phyloP scores from a whole-genome alignment of 2,888 invertebrate species.

The Thumatha senex region DNA sequence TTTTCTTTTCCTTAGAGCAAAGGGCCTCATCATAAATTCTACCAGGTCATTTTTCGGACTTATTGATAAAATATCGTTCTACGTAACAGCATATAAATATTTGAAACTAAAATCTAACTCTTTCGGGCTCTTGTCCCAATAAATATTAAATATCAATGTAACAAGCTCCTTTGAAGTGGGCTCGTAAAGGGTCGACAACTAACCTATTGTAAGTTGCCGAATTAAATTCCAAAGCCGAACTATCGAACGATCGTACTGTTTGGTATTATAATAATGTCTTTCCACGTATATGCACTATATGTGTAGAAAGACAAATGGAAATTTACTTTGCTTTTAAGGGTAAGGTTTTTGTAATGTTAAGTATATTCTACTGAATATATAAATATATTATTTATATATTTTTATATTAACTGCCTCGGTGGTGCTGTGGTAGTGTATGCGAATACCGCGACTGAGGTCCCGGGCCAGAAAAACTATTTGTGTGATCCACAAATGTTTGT shows the following conservation, averaged over 20 bases:
- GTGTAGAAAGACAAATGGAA: neutral
- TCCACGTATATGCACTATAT: neutral
- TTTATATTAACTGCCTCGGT: too few relatives aligned
- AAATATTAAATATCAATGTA: conserved; percentile 63
- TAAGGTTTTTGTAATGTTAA: neutral
- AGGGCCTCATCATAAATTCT: too few relatives aligned
- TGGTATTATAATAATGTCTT: conserved; percentile 13
- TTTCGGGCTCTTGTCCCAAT: conserved; percentile 41
- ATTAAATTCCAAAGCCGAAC: conserved; percentile 62
- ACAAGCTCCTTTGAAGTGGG: conserved; percentile 60
- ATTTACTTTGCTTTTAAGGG: neutral
- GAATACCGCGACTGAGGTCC: too few relatives aligned
- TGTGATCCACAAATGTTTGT: too few relatives aligned
- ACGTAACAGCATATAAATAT: conserved; percentile 6
- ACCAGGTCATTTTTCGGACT: too few relatives aligned
- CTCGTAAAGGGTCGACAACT: conserved; percentile 58
- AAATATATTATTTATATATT: too few relatives aligned
- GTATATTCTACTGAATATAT: too few relatives aligned
- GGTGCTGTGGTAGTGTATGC: too few relatives aligned
- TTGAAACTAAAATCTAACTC: conserved; percentile 32
- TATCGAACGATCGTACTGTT: conserved; percentile 28
- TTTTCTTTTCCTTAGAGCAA: too few relatives aligned
- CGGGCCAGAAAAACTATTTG: too few relatives aligned
- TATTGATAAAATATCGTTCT: too few relatives aligned
- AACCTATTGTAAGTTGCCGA: conserved; percentile 64